phyloP scores from a whole-genome alignment of 2,888 invertebrate genomes.

The Temnothorax rugatulus region DNA sequence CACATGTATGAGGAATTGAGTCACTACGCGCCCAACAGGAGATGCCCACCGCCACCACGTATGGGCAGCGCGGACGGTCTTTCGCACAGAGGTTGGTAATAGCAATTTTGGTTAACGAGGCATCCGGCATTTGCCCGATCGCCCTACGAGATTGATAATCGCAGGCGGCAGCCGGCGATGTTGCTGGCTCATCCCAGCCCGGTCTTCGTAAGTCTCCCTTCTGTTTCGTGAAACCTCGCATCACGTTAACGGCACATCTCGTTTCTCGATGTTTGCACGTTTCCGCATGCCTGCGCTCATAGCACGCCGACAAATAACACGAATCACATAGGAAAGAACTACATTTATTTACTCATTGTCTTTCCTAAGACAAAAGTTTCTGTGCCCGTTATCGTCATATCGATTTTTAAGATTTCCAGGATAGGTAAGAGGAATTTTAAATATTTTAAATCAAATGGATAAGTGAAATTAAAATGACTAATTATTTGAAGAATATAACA shows the following conservation, averaged over 20 bases:
- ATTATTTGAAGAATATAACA: neutral
- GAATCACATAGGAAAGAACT: slow-evolving; percentile 59
- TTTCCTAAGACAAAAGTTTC: slow-evolving; percentile 17
- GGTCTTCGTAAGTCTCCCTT: slow-evolving; percentile 70
- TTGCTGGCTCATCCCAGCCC: slow-evolving; percentile 63
- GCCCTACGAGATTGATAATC: slow-evolving; percentile 60
- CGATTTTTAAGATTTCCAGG: neutral
- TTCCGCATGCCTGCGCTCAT: slow-evolving; percentile 77
- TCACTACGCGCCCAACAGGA: slow-evolving; percentile 87
- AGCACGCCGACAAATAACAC: slow-evolving; percentile 66
- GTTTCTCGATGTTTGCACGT: slow-evolving; percentile 78
- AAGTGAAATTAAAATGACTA: neutral
- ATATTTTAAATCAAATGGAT: neutral
- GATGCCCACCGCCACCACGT: slow-evolving; percentile 87
- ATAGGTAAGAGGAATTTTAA: neutral
- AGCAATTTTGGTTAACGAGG: slow-evolving; percentile 67
- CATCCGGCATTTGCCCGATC: slow-evolving; percentile 63
- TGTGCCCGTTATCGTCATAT: slow-evolving; percentile 18
- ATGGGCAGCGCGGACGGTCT: slow-evolving; percentile 88
- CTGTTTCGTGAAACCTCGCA: slow-evolving; percentile 39
- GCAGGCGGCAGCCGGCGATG: slow-evolving; percentile 56
- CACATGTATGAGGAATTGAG: slow-evolving; percentile 96
- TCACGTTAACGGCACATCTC: slow-evolving; percentile 32
- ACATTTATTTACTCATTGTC: slow-evolving; percentile 38
- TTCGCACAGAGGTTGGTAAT: slow-evolving; percentile 85